A percentile compares a stretch with the other conserved stretches of the same genome.
phyloP scores from a whole-genome alignment of 2,888 invertebrate species.

The Thymelicus lineola region DNA sequence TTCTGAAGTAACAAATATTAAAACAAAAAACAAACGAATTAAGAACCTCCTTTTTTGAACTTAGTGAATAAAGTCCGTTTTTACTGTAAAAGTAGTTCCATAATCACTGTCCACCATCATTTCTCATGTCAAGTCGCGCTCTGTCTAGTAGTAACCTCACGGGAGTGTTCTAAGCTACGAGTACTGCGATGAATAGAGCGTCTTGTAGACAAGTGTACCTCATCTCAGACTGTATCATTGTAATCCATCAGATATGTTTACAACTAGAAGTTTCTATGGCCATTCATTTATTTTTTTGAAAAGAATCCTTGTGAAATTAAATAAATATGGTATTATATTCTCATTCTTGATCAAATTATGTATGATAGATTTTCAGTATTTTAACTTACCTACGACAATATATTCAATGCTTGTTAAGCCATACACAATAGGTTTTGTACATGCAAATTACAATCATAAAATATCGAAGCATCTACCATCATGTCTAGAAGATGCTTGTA shows the following conservation, averaged over 20 bases:
- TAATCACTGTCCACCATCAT: constrained; percentile 1
- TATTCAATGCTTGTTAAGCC: too few species aligned
- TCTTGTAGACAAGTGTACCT: constrained; percentile 22
- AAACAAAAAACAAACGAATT: too few species aligned
- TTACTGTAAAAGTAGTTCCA: constrained; percentile 1
- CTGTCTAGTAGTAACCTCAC: constrained; percentile 13
- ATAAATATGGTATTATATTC: too few species aligned
- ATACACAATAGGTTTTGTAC: too few species aligned
- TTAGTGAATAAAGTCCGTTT: neutral
- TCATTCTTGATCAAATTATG: too few species aligned
- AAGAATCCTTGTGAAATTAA: neutral
- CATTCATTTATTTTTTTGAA: neutral
- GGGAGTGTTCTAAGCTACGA: constrained; percentile 14
- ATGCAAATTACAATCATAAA: too few species aligned
- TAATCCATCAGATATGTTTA: constrained; percentile 8
- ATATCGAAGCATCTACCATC: too few species aligned
- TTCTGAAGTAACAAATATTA: neutral
- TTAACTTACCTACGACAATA: too few species aligned
- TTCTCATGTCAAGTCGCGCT: neutral
- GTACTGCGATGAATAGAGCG: constrained; percentile 25
- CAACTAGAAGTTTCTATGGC: constrained; percentile 5
- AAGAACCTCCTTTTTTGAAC: too few species aligned
- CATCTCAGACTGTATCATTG: constrained; percentile 6
- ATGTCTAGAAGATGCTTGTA: too few species aligned
- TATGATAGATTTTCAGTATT: too few species aligned